Conservation (phyloP, 2,113 vertebrate genomes). For the Rhagologus leucostigma region DNA sequence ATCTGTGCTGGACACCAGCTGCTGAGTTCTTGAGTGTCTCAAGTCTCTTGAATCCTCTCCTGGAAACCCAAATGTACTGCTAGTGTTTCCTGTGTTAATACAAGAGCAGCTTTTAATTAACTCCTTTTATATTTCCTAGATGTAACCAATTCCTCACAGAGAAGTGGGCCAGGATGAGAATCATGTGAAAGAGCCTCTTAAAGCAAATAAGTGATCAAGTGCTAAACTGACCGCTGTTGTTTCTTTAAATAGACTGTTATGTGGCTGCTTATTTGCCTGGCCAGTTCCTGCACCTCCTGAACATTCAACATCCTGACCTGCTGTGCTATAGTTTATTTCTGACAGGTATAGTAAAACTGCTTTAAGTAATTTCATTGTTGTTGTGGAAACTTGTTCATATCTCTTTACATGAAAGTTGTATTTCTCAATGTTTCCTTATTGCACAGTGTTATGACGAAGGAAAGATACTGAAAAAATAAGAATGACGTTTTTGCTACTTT, state of each 20-base stretch:
- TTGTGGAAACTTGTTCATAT: not conserved
- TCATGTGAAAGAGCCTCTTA: not conserved
- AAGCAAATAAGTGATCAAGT: not conserved
- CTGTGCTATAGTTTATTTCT: slow-evolving; percentile 90
- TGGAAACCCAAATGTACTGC: not conserved
- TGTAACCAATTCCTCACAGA: not conserved
- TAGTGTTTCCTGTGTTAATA: slow-evolving; percentile 5
- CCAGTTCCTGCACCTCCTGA: slow-evolving; percentile 88
- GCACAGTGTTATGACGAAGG: not conserved
- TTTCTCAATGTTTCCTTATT: not conserved
- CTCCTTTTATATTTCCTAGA: slow-evolving; percentile 5
- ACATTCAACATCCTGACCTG: slow-evolving; percentile 87
- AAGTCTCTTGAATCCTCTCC: not conserved
- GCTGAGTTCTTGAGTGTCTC: not conserved
- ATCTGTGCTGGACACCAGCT: not conserved
- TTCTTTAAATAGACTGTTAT: slow-evolving; percentile 81
- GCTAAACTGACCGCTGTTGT: slow-evolving; percentile 34
- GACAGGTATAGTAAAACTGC: slow-evolving; percentile 74
- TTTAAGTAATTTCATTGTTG: not conserved
- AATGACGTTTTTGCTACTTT: not conserved
- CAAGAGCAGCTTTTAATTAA: slow-evolving; percentile 13
- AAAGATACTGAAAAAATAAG: not conserved
- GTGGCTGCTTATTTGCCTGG: slow-evolving; percentile 86
- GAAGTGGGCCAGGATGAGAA: not conserved
- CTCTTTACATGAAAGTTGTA: not conserved